Evolutionary conservation across 2,797 vertebrate species (phyloP), one percentile per base, ranked within the genome.

Genomic region (Menidia menidia): DNA sequence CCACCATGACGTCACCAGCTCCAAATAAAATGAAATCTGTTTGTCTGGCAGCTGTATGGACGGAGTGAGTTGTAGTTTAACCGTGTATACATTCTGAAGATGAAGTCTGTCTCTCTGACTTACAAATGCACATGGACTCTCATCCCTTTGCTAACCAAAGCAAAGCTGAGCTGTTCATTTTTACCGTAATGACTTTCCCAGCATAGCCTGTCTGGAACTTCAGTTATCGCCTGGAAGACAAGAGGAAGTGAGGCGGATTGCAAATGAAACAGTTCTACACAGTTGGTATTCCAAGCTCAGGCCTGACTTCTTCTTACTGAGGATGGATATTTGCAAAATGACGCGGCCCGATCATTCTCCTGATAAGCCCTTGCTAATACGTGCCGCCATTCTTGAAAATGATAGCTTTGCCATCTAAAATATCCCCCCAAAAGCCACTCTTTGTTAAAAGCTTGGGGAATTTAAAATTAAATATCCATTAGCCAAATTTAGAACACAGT

Each of bases 141-240:
- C 71, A 52, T 64, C 77, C 58, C 86, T 81, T 71, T 65, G 51
- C 75, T 71, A 75, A 77, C 74, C 81, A 74, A 68, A 69, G 73
- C 35, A 39, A 82, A 71, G 73, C 75, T 59, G 33, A 43, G 70
- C 71, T 62, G 87, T 77, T 89, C 80, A 56, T 78, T 66, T 85
- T 85, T 77, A 85, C 48, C 14, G 30, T 81, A 79, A 90, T 75
- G 68, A 84, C 71, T 77, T 82, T 82, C 61, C 35, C 81, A 54
- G 50, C 54, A 44, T 66, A 60, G 55, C 52, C 73, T 0, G 70
- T 84, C 85, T 88, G 84, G 78, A 87, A 81, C 73, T 71, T 63
- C 66, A 83, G 88, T 90, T 85, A 88, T 78, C 72, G 63, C 75
- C 64, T 71, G 66, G 81, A 79, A 85, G 78, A 87, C 77, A 77